These are phyloP conservation scores for Nycticryphes semicollaris DNA, from an alignment of 2,113 vertebrate genomes.

Conservation along the genomic window DNA sequence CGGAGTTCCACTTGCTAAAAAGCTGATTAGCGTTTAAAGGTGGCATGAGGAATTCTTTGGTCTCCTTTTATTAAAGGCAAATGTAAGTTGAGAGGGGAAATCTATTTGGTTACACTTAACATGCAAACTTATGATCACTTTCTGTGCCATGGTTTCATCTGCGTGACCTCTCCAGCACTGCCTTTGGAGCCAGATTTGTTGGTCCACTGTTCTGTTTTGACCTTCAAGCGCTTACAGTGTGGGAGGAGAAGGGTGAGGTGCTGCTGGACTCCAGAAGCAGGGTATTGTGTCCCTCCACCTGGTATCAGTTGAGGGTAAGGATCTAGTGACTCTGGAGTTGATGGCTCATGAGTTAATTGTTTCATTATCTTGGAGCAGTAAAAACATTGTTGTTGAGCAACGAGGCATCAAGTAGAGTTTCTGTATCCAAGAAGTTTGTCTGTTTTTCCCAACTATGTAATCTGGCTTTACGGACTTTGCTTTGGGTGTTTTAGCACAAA, in stretches of 20 bases:
- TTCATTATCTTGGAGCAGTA: not conserved
- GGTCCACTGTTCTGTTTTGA: not conserved
- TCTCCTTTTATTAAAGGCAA: not conserved
- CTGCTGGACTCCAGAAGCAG: not conserved
- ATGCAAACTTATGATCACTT: not conserved
- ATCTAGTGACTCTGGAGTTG: not conserved
- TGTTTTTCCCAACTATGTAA: not conserved
- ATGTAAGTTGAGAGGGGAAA: not conserved
- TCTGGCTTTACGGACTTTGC: not conserved
- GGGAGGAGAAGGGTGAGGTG: conserved; percentile 40
- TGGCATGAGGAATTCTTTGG: not conserved
- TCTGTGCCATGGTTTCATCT: not conserved
- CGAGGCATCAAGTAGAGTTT: not conserved
- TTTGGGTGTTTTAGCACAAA: not conserved
- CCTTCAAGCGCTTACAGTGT: not conserved
- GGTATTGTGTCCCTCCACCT: not conserved
- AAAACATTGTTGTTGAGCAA: not conserved
- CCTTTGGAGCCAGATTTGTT: not conserved
- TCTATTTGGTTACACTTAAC: not conserved
- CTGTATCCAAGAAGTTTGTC: not conserved
- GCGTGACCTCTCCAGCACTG: not conserved
- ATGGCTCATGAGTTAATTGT: conserved; percentile 1
- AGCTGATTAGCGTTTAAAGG: not conserved
- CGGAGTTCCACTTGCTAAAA: not conserved
- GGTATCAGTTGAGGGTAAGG: conserved; percentile 3